These are phyloP conservation scores for Hemiprocne comata DNA, from an alignment of 2,113 vertebrate species.

Conservation along the genomic window DNA sequence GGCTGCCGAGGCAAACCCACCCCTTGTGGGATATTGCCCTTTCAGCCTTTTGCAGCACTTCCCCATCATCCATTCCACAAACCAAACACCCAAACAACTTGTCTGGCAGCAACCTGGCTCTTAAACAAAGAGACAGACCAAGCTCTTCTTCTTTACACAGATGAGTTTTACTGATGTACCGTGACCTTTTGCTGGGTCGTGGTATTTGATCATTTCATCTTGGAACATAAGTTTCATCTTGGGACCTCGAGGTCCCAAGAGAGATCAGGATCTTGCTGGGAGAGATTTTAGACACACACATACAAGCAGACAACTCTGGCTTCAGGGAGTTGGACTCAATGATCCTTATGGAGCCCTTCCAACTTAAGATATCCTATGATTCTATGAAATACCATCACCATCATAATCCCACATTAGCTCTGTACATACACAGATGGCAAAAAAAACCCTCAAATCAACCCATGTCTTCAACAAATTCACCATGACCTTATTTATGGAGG, in stretches of 20 bases:
- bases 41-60: neutral
- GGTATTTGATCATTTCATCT: neutral
- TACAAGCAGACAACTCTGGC: neutral
- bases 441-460: neutral
- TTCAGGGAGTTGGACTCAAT: neutral
- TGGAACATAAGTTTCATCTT: neutral
- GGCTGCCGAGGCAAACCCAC: neutral
- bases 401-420: neutral
- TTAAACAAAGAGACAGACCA: neutral
- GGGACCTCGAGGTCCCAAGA: neutral
- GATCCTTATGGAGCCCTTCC: neutral
- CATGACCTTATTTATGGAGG: fast-evolving
- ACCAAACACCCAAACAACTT: neutral
- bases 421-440: neutral
- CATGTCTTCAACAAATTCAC: neutral
- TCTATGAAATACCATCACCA: neutral
- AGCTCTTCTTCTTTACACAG: neutral
- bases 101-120: neutral
- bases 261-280: neutral
- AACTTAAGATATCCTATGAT: neutral
- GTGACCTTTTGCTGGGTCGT: neutral
- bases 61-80: neutral
- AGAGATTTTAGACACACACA: neutral
- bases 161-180: neutral
- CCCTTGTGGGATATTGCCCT: neutral